Evolutionary conservation across 2,888 invertebrate species (phyloP).

Genomic region (Rotaria magnacalcarata): DNA sequence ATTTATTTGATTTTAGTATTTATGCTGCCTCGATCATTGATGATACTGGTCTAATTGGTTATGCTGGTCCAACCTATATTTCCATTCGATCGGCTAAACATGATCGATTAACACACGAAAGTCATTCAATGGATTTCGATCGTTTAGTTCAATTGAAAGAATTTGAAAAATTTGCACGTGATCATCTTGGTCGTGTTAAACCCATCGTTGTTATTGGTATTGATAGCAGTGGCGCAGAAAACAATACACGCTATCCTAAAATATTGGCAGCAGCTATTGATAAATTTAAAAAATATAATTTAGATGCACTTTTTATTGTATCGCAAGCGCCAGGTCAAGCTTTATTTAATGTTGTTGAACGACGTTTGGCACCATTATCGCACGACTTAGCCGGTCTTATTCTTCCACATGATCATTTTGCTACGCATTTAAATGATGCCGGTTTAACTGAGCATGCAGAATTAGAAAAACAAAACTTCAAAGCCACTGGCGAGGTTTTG

Average conservation of each 20-base stretch:
- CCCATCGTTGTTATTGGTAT: neutral
- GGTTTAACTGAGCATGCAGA: neutral
- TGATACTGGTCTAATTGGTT: neutral
- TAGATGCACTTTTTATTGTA: neutral
- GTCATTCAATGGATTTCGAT: neutral
- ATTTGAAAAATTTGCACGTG: constrained; percentile 17
- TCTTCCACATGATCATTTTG: constrained; percentile 36
- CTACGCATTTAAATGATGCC: constrained; percentile 8
- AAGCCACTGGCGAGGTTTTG: neutral
- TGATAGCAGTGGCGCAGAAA: neutral
- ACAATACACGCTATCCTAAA: neutral
- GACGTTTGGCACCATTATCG: constrained; percentile 3
- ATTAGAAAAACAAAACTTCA: constrained; percentile 5
- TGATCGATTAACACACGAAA: neutral
- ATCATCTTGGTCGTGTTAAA: constrained; percentile 10
- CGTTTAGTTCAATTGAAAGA: neutral
- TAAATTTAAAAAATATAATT: constrained; percentile 12
- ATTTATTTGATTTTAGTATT: neutral
- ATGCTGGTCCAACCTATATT: constrained; percentile 1
- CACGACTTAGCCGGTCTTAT: constrained; percentile 27
- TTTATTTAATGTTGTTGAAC: constrained; percentile 27
- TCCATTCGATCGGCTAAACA: neutral
- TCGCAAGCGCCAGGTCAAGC: constrained; percentile 22
- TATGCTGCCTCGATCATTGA: neutral
- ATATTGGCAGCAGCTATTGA: neutral